Evolutionary conservation across 2,797 vertebrate species (phyloP).

Genomic region (Falco rusticolus): DNA sequence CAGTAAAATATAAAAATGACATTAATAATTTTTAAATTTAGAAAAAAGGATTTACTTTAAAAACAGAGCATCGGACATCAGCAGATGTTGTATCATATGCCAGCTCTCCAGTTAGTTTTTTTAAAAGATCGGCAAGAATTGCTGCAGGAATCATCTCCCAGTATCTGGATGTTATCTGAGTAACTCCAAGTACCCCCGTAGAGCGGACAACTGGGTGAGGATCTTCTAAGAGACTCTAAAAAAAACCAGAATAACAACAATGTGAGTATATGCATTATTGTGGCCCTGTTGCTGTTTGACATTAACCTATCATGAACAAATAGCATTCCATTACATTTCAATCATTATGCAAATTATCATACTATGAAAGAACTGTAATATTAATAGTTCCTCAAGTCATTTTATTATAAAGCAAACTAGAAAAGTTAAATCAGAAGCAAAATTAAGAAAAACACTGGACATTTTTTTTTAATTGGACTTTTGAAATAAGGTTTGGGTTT

Average conservation of each 20-base stretch:
- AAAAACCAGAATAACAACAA: neutral
- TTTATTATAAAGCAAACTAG: neutral
- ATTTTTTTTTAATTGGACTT: neutral
- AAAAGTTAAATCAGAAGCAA: neutral
- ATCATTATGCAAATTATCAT: neutral
- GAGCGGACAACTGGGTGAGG: slow-evolving; percentile 90
- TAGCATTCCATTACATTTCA: neutral
- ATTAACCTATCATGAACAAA: neutral
- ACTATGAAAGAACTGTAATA: neutral
- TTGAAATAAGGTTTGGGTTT: neutral
- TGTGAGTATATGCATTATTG: neutral
- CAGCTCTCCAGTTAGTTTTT: slow-evolving; percentile 86
- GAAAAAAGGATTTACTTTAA: slow-evolving; percentile 82
- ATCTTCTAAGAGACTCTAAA: slow-evolving; percentile 89
- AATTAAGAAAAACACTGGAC: neutral
- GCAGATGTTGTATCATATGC: slow-evolving; percentile 85
- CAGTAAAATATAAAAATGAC: neutral
- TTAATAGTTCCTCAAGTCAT: neutral
- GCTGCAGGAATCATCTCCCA: slow-evolving; percentile 92
- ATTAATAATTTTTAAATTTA: neutral
- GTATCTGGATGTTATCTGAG: slow-evolving; percentile 88
- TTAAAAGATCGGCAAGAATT: slow-evolving; percentile 88
- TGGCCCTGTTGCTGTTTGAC: neutral
- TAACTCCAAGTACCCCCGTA: slow-evolving; percentile 87
- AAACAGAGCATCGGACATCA: slow-evolving; percentile 93